Conservation (phyloP, 2,888 invertebrate genomes). For the Epistrophe grossulariae region DNA sequence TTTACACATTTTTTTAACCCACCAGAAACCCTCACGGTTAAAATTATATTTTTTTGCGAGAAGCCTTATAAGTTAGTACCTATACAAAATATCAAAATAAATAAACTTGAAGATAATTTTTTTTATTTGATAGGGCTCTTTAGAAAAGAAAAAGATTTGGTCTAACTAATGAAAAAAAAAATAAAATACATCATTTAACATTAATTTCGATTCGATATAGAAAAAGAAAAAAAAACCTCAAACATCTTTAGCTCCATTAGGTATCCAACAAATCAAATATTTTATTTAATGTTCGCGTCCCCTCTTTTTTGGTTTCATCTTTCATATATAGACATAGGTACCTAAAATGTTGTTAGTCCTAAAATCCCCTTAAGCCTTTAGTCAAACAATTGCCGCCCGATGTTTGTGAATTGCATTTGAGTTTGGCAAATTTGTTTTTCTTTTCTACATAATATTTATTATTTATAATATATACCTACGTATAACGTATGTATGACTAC, state of each 20-base stretch:
- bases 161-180: too few species aligned
- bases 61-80: too few species aligned
- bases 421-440: constrained; percentile 69
- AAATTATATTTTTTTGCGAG: too few species aligned
- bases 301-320: neutral
- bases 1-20: too few species aligned
- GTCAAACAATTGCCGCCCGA: constrained; percentile 69
- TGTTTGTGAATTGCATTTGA: constrained; percentile 72
- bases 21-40: too few species aligned
- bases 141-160: too few species aligned
- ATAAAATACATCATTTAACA: neutral
- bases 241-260: neutral
- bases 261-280: neutral
- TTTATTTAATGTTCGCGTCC: constrained; percentile 3
- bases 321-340: neutral
- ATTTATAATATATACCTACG: neutral
- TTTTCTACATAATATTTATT: constrained; percentile 18
- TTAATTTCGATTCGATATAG: neutral
- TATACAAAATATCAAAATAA: too few species aligned
- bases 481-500: neutral
- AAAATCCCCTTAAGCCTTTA: constrained; percentile 60
- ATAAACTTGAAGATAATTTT: too few species aligned
- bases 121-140: too few species aligned
- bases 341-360: constrained; percentile 1
- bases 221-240: neutral